Evolutionary conservation across 2,797 vertebrate species (phyloP).

Genomic region (Lacerta viridis): DNA sequence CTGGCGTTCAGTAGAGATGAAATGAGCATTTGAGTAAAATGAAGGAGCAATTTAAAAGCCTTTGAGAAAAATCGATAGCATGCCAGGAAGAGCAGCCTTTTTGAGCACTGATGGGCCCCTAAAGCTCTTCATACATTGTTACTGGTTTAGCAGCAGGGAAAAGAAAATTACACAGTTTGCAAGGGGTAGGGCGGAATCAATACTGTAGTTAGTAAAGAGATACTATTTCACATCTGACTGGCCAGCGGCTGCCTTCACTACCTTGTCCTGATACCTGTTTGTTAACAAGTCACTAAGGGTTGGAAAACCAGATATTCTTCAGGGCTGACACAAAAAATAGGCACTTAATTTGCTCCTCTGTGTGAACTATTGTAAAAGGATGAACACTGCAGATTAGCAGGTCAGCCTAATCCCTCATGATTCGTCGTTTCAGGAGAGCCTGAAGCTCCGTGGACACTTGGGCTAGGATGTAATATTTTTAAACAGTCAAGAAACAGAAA

Average conservation of each 20-base stretch:
- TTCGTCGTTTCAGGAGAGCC: slow-evolving; percentile 62
- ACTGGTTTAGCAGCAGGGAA: slow-evolving; percentile 81
- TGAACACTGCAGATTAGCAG: slow-evolving; percentile 77
- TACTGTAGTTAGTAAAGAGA: slow-evolving; percentile 94
- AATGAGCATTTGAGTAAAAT: slow-evolving; percentile 85
- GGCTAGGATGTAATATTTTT: slow-evolving; percentile 7
- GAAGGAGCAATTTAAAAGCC: slow-evolving; percentile 89
- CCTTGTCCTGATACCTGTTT: slow-evolving; percentile 84
- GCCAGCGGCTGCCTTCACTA: slow-evolving; percentile 82
- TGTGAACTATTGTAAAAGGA: slow-evolving; percentile 79
- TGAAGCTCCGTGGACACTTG: slow-evolving; percentile 45
- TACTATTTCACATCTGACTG: slow-evolving; percentile 98
- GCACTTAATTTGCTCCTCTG: slow-evolving; percentile 85
- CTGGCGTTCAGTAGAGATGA: slow-evolving; percentile 80
- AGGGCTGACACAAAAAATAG: slow-evolving; percentile 83
- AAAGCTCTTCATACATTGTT: slow-evolving; percentile 83
- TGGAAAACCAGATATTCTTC: slow-evolving; percentile 86
- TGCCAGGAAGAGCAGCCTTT: slow-evolving; percentile 80
- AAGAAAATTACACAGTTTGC: slow-evolving; percentile 84
- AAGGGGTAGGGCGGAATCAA: slow-evolving; percentile 88
- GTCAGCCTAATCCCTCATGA: slow-evolving; percentile 78
- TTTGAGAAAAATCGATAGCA: slow-evolving; percentile 89
- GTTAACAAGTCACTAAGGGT: slow-evolving; percentile 93
- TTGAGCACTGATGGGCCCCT: slow-evolving; percentile 80
- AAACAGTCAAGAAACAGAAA: slow-evolving; percentile 32